phyloP scores from a whole-genome alignment of 2,888 invertebrate genomes.

The Folsomia manolachei region DNA sequence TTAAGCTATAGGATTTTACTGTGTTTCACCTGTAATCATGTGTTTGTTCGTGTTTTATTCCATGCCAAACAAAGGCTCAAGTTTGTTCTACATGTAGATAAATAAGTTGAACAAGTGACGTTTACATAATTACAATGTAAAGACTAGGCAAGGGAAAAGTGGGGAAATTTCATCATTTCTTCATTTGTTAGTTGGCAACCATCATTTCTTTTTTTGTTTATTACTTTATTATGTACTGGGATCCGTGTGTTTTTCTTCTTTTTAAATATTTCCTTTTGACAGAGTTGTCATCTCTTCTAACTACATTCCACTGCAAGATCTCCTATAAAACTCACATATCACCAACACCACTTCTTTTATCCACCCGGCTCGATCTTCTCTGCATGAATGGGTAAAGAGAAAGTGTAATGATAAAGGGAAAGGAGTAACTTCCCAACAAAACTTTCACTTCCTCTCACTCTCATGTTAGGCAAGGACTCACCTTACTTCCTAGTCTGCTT shows the following conservation, averaged over 20 bases:
- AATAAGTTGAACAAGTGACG: too few relatives aligned
- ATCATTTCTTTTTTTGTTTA: conserved; percentile 14
- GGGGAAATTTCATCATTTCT: neutral
- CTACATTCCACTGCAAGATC: neutral
- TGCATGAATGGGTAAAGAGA: neutral
- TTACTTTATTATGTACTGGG: too few relatives aligned
- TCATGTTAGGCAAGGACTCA: neutral
- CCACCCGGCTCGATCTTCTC: neutral
- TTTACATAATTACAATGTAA: neutral
- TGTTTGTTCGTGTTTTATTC: too few relatives aligned
- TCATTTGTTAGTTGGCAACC: too few relatives aligned
- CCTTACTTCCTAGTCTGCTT: neutral
- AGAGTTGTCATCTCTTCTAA: neutral
- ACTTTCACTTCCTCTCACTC: neutral
- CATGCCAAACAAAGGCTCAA: too few relatives aligned
- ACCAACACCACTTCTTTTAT: neutral
- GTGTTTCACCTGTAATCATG: too few relatives aligned
- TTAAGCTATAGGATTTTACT: too few relatives aligned
- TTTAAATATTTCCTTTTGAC: neutral
- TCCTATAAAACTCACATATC: neutral
- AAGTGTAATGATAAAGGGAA: conserved; percentile 3
- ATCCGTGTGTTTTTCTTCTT: neutral
- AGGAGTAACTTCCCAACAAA: too few relatives aligned
- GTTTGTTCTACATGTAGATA: too few relatives aligned
- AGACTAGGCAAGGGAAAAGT: neutral